Evolutionary conservation across 1,140 invertebrate species (phyloP), one percentile per base, ranked within the genome.

Genomic region (Brachionus sp.): DNA sequence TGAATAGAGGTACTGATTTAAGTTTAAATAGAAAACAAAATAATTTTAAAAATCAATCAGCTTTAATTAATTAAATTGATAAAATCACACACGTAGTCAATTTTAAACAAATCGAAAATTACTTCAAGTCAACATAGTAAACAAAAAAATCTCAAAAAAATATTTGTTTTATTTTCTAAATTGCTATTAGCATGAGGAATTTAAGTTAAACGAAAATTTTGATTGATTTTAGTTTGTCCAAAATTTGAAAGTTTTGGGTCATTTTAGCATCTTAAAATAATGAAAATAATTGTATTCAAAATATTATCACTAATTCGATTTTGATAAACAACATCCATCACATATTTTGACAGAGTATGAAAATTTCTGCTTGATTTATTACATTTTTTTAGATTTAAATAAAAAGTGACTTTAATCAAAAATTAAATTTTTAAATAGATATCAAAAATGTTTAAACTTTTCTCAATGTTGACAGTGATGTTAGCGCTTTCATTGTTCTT

Each of bases 361-460:
- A 66, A 23, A 66, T 16, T 66, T 33, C 16, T 70, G 66, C 35
- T 70, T 70, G 66, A 70, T 70, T 70, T 39, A 70, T 70, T 70
- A 33, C 33, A 70, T 16, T 16, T 33, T 57, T 39, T 19, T 39
- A n/a, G n/a, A 37, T 19, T 70, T 19, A 16, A 39, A 70, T 70
- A 70, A 23, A 70, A 70, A 37, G 13, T 39, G 6, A 19, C 7
- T 70, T 19, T 39, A 42, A 37, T 39, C 7, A 23, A 35, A n/a
- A 16, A 37, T 5, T 42, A 70, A 42, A 37, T 39, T 39, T 9
- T 2, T 9, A 19, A 16, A 23, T 16, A 70, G 13, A 23, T 39
- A 70, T 12, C 57, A 64, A 66, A 66, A 70, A 70, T 70, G 66
- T 70, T 70, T 9, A 70, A 70, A 39, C 9, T 70, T 19, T 19